Evolutionary conservation across 1,140 invertebrate species (phyloP), one percentile per base, ranked within the genome.

Genomic region (Himalopsyche phryganea): DNA sequence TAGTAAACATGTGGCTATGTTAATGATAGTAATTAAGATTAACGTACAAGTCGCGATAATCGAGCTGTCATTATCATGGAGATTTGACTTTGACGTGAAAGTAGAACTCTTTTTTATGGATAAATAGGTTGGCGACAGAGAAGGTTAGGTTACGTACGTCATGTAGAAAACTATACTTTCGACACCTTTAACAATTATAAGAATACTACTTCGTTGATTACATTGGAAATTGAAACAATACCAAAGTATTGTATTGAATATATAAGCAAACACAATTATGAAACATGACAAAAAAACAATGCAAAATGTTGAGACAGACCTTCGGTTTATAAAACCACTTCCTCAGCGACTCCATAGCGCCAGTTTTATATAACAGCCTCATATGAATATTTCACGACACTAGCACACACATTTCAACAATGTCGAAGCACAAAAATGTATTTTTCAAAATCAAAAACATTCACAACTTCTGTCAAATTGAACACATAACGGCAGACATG

Each of bases 311-410:
- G 69, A 67, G 67, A 77, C 77, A 80, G 81, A 92, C 91, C 87
- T 92, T 92, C 66, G 91, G 91, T 80, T 87, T 91, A 78, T 91
- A 92, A 71, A 94, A 88, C 90, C 90, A 94, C 81, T 90, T 92
- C 80, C 91, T 81, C 67, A 94, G 81, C 65, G 90, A 92, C 80
- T 92, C 89, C 91, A 94, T 92, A 65, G 72, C 72, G 69, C 75
- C 71, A 71, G 69, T 74, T 74, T 75, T 76, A 66, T 76, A 77
- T 69, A 77, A 65, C 70, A 76, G 72, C 73, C 74, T 71, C 75
- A 76, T 77, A 72, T 69, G 72, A 75, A 74, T 68, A 65, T 65
- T 69, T 75, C 71, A 77, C 71, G 60, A 61, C 41, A 46, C 15
- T 54, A 15, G 32, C 42, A 54, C 42, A 46, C 73, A 72, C 74